Evolutionary conservation across 2,888 invertebrate genomes (phyloP).

Genomic region (Abrostola tripartita): DNA sequence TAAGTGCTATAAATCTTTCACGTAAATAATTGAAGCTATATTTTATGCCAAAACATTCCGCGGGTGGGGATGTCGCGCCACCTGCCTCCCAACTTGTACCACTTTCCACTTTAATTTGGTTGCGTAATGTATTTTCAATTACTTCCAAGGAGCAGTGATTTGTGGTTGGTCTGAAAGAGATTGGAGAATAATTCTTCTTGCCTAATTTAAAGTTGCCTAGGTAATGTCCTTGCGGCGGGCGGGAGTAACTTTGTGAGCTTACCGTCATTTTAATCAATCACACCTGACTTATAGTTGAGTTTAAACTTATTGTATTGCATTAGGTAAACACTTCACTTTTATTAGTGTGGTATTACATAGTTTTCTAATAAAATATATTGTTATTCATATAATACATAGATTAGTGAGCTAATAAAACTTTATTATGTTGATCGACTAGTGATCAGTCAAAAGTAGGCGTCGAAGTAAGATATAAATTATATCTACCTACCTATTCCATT

Average conservation of each 20-base stretch:
- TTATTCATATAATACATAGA: neutral
- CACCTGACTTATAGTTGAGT: neutral
- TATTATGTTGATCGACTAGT: too few species aligned
- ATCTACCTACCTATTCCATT: too few species aligned
- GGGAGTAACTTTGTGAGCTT: slow-evolving; percentile 35
- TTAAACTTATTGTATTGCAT: neutral
- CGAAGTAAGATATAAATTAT: too few species aligned
- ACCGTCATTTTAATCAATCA: slow-evolving; percentile 39
- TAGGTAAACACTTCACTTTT: neutral
- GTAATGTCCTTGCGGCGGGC: slow-evolving; percentile 41
- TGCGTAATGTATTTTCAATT: slow-evolving; percentile 89
- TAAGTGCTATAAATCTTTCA: slow-evolving; percentile 88
- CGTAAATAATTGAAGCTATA: slow-evolving; percentile 89
- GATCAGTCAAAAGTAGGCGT: too few species aligned
- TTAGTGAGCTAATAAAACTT: too few species aligned
- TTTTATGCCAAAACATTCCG: slow-evolving; percentile 89
- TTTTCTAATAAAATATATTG: neutral
- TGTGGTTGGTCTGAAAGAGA: slow-evolving; percentile 82
- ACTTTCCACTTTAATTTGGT: slow-evolving; percentile 88
- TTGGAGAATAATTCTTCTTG: slow-evolving; percentile 81
- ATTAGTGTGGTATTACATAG: neutral
- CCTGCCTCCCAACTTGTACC: slow-evolving; percentile 87
- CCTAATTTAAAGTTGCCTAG: slow-evolving; percentile 80
- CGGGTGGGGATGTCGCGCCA: slow-evolving; percentile 83
- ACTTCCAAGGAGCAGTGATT: slow-evolving; percentile 86